Evolutionary conservation across 1,140 invertebrate species (phyloP).

Genomic region (Neodiprion lecontei): DNA sequence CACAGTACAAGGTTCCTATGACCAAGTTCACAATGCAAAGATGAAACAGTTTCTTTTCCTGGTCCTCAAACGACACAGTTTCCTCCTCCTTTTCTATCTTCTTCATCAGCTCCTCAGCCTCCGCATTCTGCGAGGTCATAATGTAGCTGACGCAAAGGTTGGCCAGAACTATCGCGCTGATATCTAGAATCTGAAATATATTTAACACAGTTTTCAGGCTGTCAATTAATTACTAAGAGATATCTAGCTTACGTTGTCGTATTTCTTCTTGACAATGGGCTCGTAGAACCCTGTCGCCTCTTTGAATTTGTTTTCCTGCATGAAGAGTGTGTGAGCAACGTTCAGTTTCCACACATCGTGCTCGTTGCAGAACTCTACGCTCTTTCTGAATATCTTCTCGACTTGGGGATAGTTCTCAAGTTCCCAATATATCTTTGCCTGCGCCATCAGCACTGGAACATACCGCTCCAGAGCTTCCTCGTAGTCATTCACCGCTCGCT

Average conservation of each 20-base stretch:
- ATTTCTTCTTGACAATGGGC: slow-evolving; percentile 96
- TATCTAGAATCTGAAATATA: slow-evolving; percentile 80
- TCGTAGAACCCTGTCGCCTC: slow-evolving; percentile 99
- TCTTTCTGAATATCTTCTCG: slow-evolving; percentile 94
- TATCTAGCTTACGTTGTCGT: slow-evolving; percentile 77
- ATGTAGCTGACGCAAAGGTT: slow-evolving; percentile 99
- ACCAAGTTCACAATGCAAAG: slow-evolving; percentile 99
- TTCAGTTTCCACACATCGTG: slow-evolving; percentile 97
- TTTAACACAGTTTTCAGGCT: not conserved
- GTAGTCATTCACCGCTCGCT: slow-evolving; percentile 91
- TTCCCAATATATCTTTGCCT: slow-evolving; percentile 99
- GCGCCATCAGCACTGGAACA: slow-evolving; percentile 96
- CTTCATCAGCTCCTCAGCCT: slow-evolving; percentile 98
- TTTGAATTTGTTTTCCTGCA: slow-evolving; percentile 99
- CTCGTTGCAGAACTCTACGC: slow-evolving; percentile 97
- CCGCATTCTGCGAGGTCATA: slow-evolving; percentile 98
- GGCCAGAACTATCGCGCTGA: slow-evolving; percentile 96
- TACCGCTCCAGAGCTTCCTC: slow-evolving; percentile 90
- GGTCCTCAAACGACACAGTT: slow-evolving; percentile 88
- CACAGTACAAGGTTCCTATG: slow-evolving; percentile 97
- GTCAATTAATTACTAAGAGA: not conserved
- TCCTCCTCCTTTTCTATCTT: slow-evolving; percentile 99
- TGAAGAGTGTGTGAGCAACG: slow-evolving; percentile 98
- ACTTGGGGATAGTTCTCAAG: slow-evolving; percentile 95
- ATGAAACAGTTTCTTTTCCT: slow-evolving; percentile 95